Conservation (phyloP, 2,113 vertebrate genomes). For the Opisthocomus hoazin region DNA sequence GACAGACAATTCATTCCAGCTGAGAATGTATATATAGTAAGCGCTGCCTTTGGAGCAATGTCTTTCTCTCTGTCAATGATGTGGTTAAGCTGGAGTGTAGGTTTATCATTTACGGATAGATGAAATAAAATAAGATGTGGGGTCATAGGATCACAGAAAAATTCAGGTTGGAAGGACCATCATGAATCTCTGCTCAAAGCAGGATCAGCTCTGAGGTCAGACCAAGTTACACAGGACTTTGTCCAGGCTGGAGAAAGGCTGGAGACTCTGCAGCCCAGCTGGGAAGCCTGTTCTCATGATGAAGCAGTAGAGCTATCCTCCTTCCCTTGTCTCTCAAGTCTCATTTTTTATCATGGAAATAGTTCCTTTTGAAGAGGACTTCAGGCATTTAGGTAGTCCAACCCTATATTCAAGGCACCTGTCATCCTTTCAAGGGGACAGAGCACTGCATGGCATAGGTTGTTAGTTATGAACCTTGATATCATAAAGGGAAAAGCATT, state of each 20-base stretch:
- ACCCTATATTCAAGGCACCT: neutral
- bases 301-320: neutral
- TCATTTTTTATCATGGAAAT: neutral
- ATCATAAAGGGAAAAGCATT: neutral
- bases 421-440: neutral
- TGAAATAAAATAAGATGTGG: neutral
- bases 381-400: neutral
- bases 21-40: neutral
- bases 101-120: neutral
- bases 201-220: neutral
- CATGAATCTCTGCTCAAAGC: neutral
- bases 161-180: neutral
- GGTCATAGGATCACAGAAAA: neutral
- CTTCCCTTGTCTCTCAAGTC: neutral
- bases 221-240: neutral
- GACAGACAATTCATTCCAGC: neutral
- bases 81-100: too few relatives aligned
- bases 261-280: neutral
- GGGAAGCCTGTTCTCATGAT: neutral
- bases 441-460: neutral
- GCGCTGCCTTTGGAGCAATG: neutral
- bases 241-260: neutral
- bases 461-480: neutral
- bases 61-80: accelerated
- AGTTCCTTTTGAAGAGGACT: neutral